A percentile compares a stretch with the other conserved stretches of the same genome.
These are phyloP conservation scores for Paralichthys olivaceus DNA, from an alignment of 2,113 vertebrate species.

Conservation along the genomic window DNA sequence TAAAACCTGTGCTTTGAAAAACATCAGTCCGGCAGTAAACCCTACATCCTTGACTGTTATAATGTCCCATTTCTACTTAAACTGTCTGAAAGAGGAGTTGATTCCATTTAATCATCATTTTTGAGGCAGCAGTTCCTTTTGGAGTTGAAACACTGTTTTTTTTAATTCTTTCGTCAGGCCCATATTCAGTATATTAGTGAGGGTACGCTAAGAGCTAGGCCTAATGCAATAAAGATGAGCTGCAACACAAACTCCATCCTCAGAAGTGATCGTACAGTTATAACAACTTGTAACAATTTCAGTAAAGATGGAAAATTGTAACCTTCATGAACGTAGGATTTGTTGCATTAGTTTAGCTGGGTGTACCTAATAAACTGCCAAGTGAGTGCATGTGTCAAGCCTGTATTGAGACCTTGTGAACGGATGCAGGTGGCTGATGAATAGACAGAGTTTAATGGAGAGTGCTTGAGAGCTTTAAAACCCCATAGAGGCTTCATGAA, in stretches of 20 bases:
- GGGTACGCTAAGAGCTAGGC: neutral
- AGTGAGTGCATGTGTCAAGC: constrained; percentile 6
- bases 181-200: too few species aligned
- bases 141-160: neutral
- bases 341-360: neutral
- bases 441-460: constrained; percentile 16
- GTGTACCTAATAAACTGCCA: neutral
- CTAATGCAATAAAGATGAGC: neutral
- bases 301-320: neutral
- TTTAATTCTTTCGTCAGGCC: neutral
- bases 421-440: constrained; percentile 37
- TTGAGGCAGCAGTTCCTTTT: too few species aligned
- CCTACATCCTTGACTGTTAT: neutral
- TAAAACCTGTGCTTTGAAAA: neutral
- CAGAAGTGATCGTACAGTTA: neutral
- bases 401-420: constrained; percentile 27
- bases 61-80: neutral
- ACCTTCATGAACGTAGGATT: neutral
- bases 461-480: constrained; percentile 18
- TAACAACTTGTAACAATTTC: neutral
- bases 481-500: neutral
- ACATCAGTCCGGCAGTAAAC: neutral
- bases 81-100: neutral
- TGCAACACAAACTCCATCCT: neutral
- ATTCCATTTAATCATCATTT: too few species aligned